phyloP scores from a whole-genome alignment of 2,888 invertebrate genomes.

The Melinopterus prodromus region DNA sequence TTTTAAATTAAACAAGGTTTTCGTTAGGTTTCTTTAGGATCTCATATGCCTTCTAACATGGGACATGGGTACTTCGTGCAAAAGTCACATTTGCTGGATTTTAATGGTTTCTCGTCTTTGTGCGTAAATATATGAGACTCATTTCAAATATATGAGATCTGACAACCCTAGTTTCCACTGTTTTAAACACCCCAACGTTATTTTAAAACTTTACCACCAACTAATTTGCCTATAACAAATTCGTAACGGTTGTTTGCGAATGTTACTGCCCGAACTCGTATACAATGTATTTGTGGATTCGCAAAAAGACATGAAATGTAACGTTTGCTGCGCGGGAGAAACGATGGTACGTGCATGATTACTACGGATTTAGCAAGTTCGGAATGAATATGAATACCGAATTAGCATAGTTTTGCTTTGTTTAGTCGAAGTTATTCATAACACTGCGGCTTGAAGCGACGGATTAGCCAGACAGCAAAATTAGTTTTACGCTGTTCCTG shows the following conservation, averaged over 20 bases:
- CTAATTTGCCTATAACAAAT: not conserved
- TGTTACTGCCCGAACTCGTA: not conserved
- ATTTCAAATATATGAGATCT: no score
- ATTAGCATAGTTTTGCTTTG: constrained; percentile 20
- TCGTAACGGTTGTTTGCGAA: not conserved
- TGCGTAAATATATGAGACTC: no score
- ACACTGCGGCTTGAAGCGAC: constrained; percentile 10
- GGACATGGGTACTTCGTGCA: no score
- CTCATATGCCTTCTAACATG: no score
- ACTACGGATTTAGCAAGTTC: constrained; percentile 11
- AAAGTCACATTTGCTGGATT: no score
- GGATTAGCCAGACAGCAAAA: constrained; percentile 6
- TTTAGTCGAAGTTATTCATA: constrained; percentile 19
- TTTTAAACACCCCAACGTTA: no score
- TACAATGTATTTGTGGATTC: not conserved
- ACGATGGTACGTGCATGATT: not conserved
- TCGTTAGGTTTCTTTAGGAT: no score
- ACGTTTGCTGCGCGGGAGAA: not conserved
- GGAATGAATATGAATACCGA: constrained; percentile 19
- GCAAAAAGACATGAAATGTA: not conserved
- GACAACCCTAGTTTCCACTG: no score
- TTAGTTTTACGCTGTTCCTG: constrained; percentile 9
- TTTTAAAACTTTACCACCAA: no score
- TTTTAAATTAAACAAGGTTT: no score
- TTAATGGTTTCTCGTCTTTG: no score